A percentile compares a stretch with the other conserved stretches of the same genome.
These are phyloP conservation scores for Neoitamus cyanurus DNA, from an alignment of 2,888 invertebrate species.

Conservation along the genomic window DNA sequence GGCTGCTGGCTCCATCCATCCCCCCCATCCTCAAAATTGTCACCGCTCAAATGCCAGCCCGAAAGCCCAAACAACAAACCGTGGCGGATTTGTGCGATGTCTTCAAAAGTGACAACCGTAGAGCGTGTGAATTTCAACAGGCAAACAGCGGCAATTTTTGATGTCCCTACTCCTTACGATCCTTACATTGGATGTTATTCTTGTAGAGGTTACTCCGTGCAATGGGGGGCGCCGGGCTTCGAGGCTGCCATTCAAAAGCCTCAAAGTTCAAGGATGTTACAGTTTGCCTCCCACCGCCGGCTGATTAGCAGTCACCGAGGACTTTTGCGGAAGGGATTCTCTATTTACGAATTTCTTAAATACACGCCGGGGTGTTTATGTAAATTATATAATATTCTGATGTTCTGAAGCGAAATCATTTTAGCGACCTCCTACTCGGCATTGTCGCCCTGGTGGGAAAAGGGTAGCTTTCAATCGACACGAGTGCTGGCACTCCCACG, in stretches of 20 bases:
- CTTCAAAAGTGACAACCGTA: conserved; percentile 39
- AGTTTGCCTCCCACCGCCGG: background rate
- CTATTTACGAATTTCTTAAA: background rate
- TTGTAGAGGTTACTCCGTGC: conserved; percentile 27
- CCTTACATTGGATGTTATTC: conserved; percentile 19
- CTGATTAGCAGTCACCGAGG: background rate
- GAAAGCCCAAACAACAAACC: conserved; percentile 33
- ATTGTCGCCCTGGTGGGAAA: background rate
- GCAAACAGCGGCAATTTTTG: conserved; percentile 43
- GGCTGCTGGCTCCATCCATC: background rate
- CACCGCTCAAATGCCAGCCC: conserved; percentile 22
- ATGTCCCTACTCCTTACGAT: background rate
- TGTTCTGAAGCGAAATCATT: conserved; percentile 37
- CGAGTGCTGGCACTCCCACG: background rate
- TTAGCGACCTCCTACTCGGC: background rate
- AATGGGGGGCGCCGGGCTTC: background rate
- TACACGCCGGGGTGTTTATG: conserved; percentile 41
- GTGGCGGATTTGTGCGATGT: conserved; percentile 35
- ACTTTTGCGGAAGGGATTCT: background rate
- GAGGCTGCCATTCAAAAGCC: conserved; percentile 13
- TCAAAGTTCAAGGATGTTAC: conserved; percentile 4
- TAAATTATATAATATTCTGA: conserved; percentile 51
- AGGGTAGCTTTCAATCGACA: background rate
- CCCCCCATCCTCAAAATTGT: background rate
- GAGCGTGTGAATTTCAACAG: conserved; percentile 51